A percentile compares a stretch with the other conserved stretches of the same genome.
Evolutionary conservation across 2,797 vertebrate species (phyloP).

Genomic region (Clarias platycephalus): DNA sequence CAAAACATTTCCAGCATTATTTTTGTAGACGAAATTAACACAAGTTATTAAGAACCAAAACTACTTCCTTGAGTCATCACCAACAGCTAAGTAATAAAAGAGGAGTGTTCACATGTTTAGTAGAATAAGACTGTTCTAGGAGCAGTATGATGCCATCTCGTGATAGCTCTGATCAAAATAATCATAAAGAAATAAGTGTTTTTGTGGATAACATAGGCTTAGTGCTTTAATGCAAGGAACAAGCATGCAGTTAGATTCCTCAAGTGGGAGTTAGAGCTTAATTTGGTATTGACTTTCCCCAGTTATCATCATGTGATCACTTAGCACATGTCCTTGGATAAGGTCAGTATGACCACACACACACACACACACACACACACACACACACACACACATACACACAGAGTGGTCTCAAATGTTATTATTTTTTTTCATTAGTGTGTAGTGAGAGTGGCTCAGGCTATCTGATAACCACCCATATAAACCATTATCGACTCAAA

Average conservation of each 20-base stretch:
- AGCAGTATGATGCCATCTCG: neutral
- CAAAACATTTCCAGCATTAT: too few species aligned
- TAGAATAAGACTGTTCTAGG: neutral
- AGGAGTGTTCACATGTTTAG: neutral
- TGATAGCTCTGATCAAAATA: neutral
- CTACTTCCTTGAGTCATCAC: neutral
- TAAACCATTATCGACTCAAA: slow-evolving; percentile 19
- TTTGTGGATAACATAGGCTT: neutral
- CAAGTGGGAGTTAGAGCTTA: slow-evolving; percentile 3
- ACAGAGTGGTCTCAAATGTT: neutral
- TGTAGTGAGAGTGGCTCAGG: slow-evolving; percentile 8
- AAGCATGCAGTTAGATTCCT: neutral
- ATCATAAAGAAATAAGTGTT: neutral
- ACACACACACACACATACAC: slow-evolving; percentile 13
- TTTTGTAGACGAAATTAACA: too few species aligned
- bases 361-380: slow-evolving; percentile 19
- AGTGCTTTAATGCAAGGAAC: neutral
- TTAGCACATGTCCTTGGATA: slow-evolving; percentile 35
- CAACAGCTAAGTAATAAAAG: neutral
- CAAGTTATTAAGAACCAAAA: neutral
- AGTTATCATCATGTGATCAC: slow-evolving; percentile 26
- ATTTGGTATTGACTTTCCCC: slow-evolving; percentile 22
- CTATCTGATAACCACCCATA: slow-evolving; percentile 30
- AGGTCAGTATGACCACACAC: slow-evolving; percentile 22
- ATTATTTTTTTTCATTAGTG: slow-evolving; percentile 9